A percentile compares a stretch with the other conserved stretches of the same genome.
phyloP scores from a whole-genome alignment of 1,140 invertebrate species.

The Diabrotica undecimpunctata region DNA sequence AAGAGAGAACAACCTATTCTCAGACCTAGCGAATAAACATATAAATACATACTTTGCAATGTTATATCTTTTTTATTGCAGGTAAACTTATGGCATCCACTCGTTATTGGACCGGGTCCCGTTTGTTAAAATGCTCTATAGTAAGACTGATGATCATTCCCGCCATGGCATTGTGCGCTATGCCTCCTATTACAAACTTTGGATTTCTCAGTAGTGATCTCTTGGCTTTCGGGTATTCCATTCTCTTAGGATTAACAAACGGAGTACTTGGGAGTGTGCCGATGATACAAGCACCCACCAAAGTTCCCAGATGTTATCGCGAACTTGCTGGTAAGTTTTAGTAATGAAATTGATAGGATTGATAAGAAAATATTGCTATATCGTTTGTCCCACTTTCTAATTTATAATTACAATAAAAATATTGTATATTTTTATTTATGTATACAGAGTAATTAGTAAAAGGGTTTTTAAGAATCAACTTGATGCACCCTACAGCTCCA shows the following conservation, averaged over 20 bases:
- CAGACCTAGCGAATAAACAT: too few relatives aligned
- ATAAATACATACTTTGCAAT: too few relatives aligned
- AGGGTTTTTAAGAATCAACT: too few relatives aligned
- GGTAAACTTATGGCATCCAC: constrained; percentile 13
- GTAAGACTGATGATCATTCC: constrained; percentile 72
- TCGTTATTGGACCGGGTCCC: constrained; percentile 68
- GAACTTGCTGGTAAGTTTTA: constrained; percentile 63
- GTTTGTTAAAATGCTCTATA: constrained; percentile 56
- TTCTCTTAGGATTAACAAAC: constrained; percentile 77
- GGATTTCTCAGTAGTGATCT: constrained; percentile 61
- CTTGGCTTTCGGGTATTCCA: constrained; percentile 66
- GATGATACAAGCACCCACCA: constrained; percentile 83
- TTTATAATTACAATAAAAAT: too few relatives aligned
- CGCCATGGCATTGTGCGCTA: constrained; percentile 73
- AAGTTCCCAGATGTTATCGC: constrained; percentile 72
- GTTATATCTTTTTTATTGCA: neutral
- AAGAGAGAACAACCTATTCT: too few relatives aligned
- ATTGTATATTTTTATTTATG: too few relatives aligned
- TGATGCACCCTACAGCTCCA: too few relatives aligned
- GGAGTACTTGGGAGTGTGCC: constrained; percentile 85
- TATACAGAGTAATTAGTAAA: too few relatives aligned
- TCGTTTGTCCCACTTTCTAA: too few relatives aligned
- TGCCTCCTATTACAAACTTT: constrained; percentile 61
- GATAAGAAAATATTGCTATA: neutral
- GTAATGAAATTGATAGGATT: neutral